phyloP scores from a whole-genome alignment of 2,113 vertebrate species.

The Pluvianellus socialis region DNA sequence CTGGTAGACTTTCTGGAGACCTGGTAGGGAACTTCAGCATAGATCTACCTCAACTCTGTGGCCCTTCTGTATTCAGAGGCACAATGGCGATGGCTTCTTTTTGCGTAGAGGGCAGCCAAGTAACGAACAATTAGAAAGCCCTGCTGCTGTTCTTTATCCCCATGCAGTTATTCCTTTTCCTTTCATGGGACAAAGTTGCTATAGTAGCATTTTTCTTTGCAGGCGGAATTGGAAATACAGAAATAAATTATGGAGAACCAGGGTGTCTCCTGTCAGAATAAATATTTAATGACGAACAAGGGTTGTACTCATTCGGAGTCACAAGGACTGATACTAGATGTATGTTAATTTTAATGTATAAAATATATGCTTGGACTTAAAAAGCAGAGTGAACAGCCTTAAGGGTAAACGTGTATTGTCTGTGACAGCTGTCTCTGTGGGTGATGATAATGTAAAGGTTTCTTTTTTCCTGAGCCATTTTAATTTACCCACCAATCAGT shows the following conservation, averaged over 20 bases:
- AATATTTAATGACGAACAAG: slow-evolving; percentile 50
- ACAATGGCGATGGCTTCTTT: neutral
- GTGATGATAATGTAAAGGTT: neutral
- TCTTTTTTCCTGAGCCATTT: neutral
- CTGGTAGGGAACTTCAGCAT: neutral
- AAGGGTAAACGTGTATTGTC: neutral
- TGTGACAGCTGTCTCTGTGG: neutral
- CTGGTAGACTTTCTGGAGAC: neutral
- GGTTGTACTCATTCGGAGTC: neutral
- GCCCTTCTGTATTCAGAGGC: neutral
- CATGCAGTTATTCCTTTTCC: neutral
- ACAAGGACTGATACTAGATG: neutral
- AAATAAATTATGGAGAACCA: slow-evolving; percentile 35
- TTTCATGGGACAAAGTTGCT: neutral
- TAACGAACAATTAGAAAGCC: neutral
- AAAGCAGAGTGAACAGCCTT: neutral
- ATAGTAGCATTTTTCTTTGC: neutral
- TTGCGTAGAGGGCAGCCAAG: neutral
- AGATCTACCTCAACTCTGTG: neutral
- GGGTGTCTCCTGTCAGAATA: neutral
- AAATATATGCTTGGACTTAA: slow-evolving; percentile 7
- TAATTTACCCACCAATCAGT: neutral
- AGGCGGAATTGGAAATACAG: neutral
- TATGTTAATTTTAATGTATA: slow-evolving; percentile 30
- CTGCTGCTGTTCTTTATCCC: neutral